Evolutionary conservation across 2,113 vertebrate genomes (phyloP), one percentile per base, ranked within the genome.

Genomic region (Notothenia rossii): DNA sequence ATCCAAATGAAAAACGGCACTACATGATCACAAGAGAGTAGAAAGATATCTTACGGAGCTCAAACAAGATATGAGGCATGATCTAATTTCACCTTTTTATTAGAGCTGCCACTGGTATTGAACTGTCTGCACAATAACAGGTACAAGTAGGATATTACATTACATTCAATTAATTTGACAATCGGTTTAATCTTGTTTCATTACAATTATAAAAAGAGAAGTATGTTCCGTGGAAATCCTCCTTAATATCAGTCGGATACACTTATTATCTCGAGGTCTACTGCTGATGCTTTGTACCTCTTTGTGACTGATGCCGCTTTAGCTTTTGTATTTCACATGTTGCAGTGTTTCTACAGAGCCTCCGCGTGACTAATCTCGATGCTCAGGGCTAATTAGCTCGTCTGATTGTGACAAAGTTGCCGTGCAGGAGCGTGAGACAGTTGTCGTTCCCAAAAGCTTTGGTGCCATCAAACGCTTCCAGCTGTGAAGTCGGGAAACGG

Each of bases 351-450:
- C 79, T 80, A 40, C 78, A 68, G 61, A 70, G 79, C 72, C 77
- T 83, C 73, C 73, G 58, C 61, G 45, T 60, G 84, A 71, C 72
- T 93, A 86, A 90, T 92, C 83, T 87, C 18, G 10, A 82, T 72
- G 85, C 84, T 91, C 82, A 62, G 54, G 89, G 84, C 89, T 93
- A 92, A 93, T 94, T 94, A 92, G 89, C 87, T 91, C 68, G 75
- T 92, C 80, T 90, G 90, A 90, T 92, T 89, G 82, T 92, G 90
- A 93, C 83, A 92, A 89, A 92, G 79, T 86, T 64, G 46, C 71
- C 62, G 87, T 68, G 83, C 56, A 55, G 58, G 67, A 36, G 33
- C 45, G 58, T 43, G 68, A 89, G 84, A 89, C 86, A 82, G 81
- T 84, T 69, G 63, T 18, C 25, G 58, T 73, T 86, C 90, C 89